These are phyloP conservation scores for Encarsia formosa DNA, from an alignment of 2,888 invertebrate species.

Conservation along the genomic window DNA sequence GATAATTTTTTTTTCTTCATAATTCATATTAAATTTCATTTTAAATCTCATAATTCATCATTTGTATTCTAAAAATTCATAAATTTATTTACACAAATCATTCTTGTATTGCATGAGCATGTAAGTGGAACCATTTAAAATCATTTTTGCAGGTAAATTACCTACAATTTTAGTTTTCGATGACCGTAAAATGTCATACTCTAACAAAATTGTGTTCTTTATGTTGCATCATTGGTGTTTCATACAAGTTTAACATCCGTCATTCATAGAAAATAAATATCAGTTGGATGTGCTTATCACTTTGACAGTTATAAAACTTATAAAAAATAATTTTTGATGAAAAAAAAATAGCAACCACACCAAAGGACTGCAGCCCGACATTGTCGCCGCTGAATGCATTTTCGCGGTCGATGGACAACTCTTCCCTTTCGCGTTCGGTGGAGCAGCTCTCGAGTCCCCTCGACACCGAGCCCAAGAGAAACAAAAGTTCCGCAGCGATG, in stretches of 20 bases:
- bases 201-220: constrained; percentile 39
- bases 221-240: constrained; percentile 37
- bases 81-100: no score
- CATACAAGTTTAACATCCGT: no score
- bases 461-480: constrained; percentile 60
- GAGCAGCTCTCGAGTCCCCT: constrained; percentile 80
- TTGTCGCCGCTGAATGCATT: constrained; percentile 79
- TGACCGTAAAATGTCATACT: background rate
- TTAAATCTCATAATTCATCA: no score
- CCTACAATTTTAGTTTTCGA: background rate
- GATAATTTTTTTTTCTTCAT: no score
- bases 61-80: no score
- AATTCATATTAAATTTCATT: no score
- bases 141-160: no score
- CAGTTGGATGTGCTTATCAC: no score
- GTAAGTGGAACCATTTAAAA: constrained; percentile 26
- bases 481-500: constrained; percentile 5
- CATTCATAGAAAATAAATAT: no score
- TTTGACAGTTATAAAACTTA: no score
- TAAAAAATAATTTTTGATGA: no score
- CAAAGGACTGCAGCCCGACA: constrained; percentile 80
- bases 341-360: constrained; percentile 77
- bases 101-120: no score
- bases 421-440: constrained; percentile 56
- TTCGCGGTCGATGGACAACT: constrained; percentile 69